Conservation (phyloP, 2,888 invertebrate species). For the Flabesymbios commensalis region DNA sequence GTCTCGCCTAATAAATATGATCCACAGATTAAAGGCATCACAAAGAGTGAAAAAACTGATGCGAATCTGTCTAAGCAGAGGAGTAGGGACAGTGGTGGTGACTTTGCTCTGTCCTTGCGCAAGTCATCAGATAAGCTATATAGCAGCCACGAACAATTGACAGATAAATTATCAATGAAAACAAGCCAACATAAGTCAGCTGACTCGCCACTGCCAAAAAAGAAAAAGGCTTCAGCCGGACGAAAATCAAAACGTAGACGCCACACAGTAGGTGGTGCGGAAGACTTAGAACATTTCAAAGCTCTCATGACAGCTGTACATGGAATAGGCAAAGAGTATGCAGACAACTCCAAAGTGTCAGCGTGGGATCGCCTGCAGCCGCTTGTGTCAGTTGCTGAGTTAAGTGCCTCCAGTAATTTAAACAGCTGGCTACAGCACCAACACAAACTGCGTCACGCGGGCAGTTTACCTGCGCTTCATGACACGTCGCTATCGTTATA, state of each 20-base stretch:
- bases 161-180: too few species aligned
- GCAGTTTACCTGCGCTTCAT: conserved; percentile 26
- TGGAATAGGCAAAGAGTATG: not conserved
- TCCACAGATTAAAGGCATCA: too few species aligned
- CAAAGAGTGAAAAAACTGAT: too few species aligned
- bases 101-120: conserved; percentile 18
- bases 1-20: too few species aligned
- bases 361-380: conserved; percentile 60
- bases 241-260: conserved; percentile 76
- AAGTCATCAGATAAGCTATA: conserved; percentile 19
- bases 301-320: conserved; percentile 42
- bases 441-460: conserved; percentile 63
- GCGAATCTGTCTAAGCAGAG: too few species aligned
- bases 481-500: too few species aligned
- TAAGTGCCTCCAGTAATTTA: conserved; percentile 41
- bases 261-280: conserved; percentile 91
- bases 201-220: too few species aligned
- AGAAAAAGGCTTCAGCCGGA: too few species aligned
- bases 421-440: conserved; percentile 61
- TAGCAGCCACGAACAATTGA: too few species aligned
- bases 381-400: conserved; percentile 17
- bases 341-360: conserved; percentile 29
- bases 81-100: conserved; percentile 29
- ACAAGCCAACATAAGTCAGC: too few species aligned
- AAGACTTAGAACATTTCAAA: conserved; percentile 75